Base-by-base conservation (phyloP, 2,113 vertebrate species). In the Nothobranchius kuhntae region DNA sequence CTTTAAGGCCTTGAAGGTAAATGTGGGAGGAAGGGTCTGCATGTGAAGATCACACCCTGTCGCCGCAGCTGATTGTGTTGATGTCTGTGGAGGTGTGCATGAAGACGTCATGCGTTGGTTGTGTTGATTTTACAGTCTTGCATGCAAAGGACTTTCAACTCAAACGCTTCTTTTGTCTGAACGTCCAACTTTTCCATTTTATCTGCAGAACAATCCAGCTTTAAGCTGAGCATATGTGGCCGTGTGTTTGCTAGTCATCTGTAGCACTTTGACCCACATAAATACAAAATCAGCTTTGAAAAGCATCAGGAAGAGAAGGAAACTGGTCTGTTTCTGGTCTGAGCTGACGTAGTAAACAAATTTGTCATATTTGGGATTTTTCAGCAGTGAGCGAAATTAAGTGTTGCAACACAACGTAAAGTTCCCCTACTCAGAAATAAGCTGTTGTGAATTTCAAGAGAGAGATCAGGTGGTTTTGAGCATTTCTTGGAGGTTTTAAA, bases 1-100 rank as follows among this genome's bases (percentile, higher is more conserved):
- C 93, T 94, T 96, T 95, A 98, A 96, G 94, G 94, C 93, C 81
- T 90, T 96, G 55, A 99, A 99, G 98, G 98, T 99, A 99, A 51
- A 96, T 78, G 85, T 87, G 82, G 92, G 85, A 83, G 78, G 17
- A 65, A 81, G 52, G 71, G 75, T 64, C 40, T 78, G 88, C 86
- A 79, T 77, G 83, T 14, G 60, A 68, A 64, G 44, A 71, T 75
- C 63, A 69, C 78, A 66, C 68, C 71, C 57, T 48, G 51, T 75
- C 9, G 55, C 61, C 26, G 61, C 70, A 62, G 66, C 54, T 71
- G 57, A 61, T 64, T 73, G 71, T 73, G 59, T 55, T 63, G 68
- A 46, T 13, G 38, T 44, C 47, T 57, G 54, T 64, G 62, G 65
- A 50, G n/a, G 6, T 51, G 17, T 85, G 86, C 86, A 85, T 85